Base-by-base conservation (phyloP, 2,888 invertebrate species). In the Pterobdella sp. region DNA sequence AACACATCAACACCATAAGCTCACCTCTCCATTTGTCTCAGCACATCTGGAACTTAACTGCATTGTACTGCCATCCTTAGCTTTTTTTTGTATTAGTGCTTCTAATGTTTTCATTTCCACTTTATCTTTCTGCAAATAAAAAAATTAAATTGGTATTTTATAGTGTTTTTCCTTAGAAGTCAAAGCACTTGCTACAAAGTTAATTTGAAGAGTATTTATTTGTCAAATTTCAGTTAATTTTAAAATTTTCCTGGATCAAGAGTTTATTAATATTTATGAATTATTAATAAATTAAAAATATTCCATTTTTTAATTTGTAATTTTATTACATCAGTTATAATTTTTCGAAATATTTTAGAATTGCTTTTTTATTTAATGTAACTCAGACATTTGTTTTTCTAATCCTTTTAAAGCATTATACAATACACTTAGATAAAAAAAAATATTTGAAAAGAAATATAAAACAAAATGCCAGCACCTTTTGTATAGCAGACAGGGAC, bases 1-100 rank as follows among this genome's bases (percentile, higher is more conserved):
- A 7, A 14, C 22, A 7, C 49, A 7, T 42, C 49, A n/a, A 14
- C 49, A 42, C 49, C 49, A 14, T 22, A 42, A 7, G 10, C 49
- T 42, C 49, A 83, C 82, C 81, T 84, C 84, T 73, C 78, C 78
- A 74, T 83, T 81, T 22, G 82, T 79, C 68, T 84, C 83, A 22
- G 80, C 79, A 79, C 83, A 83, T 72, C 80, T 79, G 4, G 79
- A 80, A 34, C 78, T 81, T 36, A 81, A 78, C 63, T 79, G 80
- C 65, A 77, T 77, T 75, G 78, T 80, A 69, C 79, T 79, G 18
- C 84, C 84, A 52, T 80, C 79, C 14, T 77, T 75, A 69, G 78
- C 76, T 7, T 75, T 29, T 36, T 81, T 75, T 3, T 79, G 80
- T 3, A 84, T 81, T 2, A 81, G 78, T 29, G 82, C 81, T 75